A percentile compares a stretch with the other conserved stretches of the same genome.
phyloP scores from a whole-genome alignment of 1,140 invertebrate species.

The Microplitis demolitor region DNA sequence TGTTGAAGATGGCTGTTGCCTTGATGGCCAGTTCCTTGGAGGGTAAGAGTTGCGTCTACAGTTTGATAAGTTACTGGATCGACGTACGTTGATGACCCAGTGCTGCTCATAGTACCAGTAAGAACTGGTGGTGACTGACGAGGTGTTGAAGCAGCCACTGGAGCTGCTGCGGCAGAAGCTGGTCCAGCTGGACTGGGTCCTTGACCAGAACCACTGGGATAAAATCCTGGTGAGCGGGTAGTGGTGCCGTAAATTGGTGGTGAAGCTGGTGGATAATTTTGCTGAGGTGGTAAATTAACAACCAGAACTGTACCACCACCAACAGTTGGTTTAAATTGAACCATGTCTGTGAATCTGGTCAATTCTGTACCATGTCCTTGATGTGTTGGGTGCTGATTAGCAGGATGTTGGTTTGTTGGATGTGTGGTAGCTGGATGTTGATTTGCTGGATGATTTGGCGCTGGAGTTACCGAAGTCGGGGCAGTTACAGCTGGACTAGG shows the following conservation, averaged over 20 bases:
- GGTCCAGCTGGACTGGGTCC: constrained; percentile 15
- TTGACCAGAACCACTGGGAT: not conserved
- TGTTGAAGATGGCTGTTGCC: constrained; percentile 46
- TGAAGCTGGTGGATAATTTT: constrained; percentile 43
- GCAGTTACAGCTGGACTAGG: constrained; percentile 23
- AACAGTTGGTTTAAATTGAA: constrained; percentile 67
- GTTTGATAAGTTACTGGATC: constrained; percentile 56
- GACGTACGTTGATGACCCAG: constrained; percentile 64
- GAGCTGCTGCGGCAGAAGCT: constrained; percentile 36
- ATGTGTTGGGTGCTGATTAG: constrained; percentile 47
- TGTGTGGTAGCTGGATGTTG: constrained; percentile 35
- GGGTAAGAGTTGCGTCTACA: constrained; percentile 38
- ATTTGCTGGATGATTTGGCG: constrained; percentile 27
- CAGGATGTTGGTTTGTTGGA: constrained; percentile 46
- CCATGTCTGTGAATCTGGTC: constrained; percentile 62
- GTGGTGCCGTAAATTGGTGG: constrained; percentile 42
- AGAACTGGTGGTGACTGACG: constrained; percentile 43
- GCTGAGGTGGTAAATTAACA: constrained; percentile 75
- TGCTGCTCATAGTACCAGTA: constrained; percentile 55
- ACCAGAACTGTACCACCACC: constrained; percentile 77
- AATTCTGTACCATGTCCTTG: constrained; percentile 47
- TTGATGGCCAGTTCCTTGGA: constrained; percentile 33
- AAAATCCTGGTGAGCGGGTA: constrained; percentile 30
- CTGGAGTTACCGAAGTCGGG: constrained; percentile 37
- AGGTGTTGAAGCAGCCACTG: constrained; percentile 27